Evolutionary conservation across 1,140 invertebrate genomes (phyloP), one percentile per base, ranked within the genome.

Genomic region (Drosophila navojoa): DNA sequence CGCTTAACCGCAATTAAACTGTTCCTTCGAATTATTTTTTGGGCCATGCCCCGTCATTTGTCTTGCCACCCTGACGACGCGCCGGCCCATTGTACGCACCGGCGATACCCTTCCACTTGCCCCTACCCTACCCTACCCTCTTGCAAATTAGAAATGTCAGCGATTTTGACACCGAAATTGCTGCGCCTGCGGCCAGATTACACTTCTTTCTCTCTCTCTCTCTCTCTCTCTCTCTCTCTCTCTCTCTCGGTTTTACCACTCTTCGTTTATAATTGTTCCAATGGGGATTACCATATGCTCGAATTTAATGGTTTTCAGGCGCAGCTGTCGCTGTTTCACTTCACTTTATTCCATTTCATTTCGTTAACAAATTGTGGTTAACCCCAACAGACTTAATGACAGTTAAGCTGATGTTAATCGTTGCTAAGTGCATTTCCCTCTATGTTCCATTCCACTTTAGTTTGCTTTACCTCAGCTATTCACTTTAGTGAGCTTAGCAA

Each of bases 101-200:
- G 49, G 10, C 73, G 59, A 63, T 63, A 67, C 80, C 64, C 49
- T n/a, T 13, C 25, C 11, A 2, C 25, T 13, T 13, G 1, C 6
- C 55, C 42, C 25, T 53, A 11, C 16, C 10, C 62, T n/a, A n/a
- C n/a, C n/a, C n/a, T n/a, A n/a, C n/a, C 13, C 38, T 22, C 69
- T 47, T 62, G 75, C 79, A 87, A 86, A 86, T 86, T 86, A 87
- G 81, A 86, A 87, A 78, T 87, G 81, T 87, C 81, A 86, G 82
- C 82, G 57, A 54, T 85, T 87, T 86, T 85, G 78, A 87, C 82
- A 62, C 82, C 82, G 76, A 87, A 85, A 85, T 85, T 85, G 75
- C 77, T 53, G 49, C 15, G 49, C 74, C 78, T 44, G 50, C 61
- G 82, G 81, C 78, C 75, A 71, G 71, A 85, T 81, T 79, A 54